Evolutionary conservation across 2,113 vertebrate genomes (phyloP), one percentile per base, ranked within the genome.

Genomic region (Hemicordylus capensis): DNA sequence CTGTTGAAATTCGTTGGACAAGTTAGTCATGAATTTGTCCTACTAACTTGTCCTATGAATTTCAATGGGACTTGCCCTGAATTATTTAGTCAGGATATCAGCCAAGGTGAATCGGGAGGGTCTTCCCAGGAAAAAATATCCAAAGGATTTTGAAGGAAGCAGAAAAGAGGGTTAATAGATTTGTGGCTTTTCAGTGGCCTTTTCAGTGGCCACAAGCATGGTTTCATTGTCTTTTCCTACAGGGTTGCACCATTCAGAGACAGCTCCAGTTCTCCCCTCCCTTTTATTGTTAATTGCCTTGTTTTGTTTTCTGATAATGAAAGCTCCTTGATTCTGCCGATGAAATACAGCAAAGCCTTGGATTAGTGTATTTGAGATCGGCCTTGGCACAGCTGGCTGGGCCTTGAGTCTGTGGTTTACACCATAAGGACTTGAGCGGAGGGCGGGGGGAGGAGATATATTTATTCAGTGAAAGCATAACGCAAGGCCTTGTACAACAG

Each of bases 331-430:
- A 56, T 77, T 75, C 39, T 37, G 58, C 28, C 31, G 8, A 5
- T 10, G 44, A 34, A 59, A 37, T 75, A 80, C 61, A 19, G 69
- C 31, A 61, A 44, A 61, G 24, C 59, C 85, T 1, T 80, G 24
- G 69, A 59, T 0, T 28, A 1, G 0, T 84, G 58, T 46, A 75
- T 91, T 88, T 34, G n/a, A 70, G 79, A 73, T 74, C 61, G 39
- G 15, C n/a, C 70, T 90, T 90, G 72, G 89, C 58, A 42, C 15
- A 46, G 56, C 63, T 90, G 34, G 28, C 73, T 73, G 79, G n/a
- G 51, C 20, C 69, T 14, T 4, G 48, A 87, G 85, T 37, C 39
- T 1, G 73, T 80, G 59, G 26, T 76, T 90, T 26, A 73, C 90
- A 84, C 72, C 83, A 63, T 89, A 31, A 84, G 88, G 66, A 70